These are phyloP conservation scores for Aphelinus atriplicis DNA, from an alignment of 1,140 invertebrate genomes.

Conservation along the genomic window DNA sequence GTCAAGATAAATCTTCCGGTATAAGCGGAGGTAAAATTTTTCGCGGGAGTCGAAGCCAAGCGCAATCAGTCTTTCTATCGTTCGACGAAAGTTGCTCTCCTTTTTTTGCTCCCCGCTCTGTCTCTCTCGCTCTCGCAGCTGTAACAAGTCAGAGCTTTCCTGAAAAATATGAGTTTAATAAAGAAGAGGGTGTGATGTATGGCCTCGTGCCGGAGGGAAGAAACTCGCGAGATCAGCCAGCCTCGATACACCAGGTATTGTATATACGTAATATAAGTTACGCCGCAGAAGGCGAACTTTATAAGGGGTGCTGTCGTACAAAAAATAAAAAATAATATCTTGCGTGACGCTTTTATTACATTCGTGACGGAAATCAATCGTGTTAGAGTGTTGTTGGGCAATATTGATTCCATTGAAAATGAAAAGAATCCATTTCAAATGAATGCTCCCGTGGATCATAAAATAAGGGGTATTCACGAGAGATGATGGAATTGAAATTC, in stretches of 20 bases:
- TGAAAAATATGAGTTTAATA: conserved; percentile 66
- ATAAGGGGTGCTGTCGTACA: conserved; percentile 18
- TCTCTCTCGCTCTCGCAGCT: background rate
- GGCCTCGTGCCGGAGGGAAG: conserved; percentile 47
- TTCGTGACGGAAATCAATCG: conserved; percentile 38
- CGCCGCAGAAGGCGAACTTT: conserved; percentile 34
- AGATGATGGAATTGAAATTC: too few species aligned
- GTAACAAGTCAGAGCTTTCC: conserved; percentile 47
- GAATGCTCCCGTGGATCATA: too few species aligned
- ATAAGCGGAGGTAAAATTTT: conserved; percentile 7
- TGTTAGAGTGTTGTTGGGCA: conserved; percentile 14
- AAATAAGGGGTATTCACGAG: too few species aligned
- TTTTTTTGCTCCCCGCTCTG: too few species aligned
- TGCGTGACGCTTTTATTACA: conserved; percentile 40
- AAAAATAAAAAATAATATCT: conserved; percentile 28
- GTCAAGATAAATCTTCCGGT: background rate
- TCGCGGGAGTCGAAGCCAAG: background rate
- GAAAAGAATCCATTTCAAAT: too few species aligned
- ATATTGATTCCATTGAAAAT: too few species aligned
- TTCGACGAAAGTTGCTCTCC: conserved; percentile 10
- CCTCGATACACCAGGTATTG: conserved; percentile 61
- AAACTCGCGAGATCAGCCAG: conserved; percentile 55
- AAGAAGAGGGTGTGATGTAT: conserved; percentile 63
- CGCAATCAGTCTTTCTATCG: conserved; percentile 13
- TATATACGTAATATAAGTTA: conserved; percentile 46